These are phyloP conservation scores for Tenthredo notha DNA, from an alignment of 2,888 invertebrate species.

Conservation along the genomic window DNA sequence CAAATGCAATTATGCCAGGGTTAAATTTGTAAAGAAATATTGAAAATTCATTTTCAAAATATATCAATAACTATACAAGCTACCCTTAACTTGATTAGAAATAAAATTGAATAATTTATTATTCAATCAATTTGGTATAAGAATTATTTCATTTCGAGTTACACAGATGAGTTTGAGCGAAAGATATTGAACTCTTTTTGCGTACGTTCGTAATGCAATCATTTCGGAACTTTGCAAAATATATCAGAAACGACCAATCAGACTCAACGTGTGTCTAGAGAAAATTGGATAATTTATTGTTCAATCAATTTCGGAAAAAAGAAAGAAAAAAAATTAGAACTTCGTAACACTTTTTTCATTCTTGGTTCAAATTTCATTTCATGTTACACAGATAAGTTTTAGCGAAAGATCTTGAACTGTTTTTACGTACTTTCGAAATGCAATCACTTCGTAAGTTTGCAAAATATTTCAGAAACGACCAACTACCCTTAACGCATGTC, in stretches of 20 bases:
- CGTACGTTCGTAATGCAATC: not conserved
- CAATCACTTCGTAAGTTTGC: not conserved
- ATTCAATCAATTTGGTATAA: not conserved
- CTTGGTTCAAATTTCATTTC: constrained; percentile 22
- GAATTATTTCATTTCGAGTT: not conserved
- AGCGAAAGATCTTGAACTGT: not conserved
- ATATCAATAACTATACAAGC: not conserved
- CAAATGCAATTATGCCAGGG: not conserved
- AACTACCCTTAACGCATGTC: not conserved
- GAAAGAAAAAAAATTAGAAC: not conserved
- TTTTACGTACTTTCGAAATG: not conserved
- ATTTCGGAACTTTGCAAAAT: not conserved
- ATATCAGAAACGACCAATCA: not conserved
- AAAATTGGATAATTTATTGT: not conserved
- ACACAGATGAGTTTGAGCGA: not conserved
- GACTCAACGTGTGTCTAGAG: not conserved
- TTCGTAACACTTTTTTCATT: not conserved
- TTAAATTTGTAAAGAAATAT: not conserved
- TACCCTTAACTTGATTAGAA: not conserved
- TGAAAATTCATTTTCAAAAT: not conserved
- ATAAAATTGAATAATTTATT: not conserved
- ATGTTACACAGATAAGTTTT: not conserved
- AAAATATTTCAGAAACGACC: not conserved
- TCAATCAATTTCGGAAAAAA: not conserved
- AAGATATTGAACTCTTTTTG: not conserved